These are phyloP conservation scores for Mystacides longicornis DNA, from an alignment of 2,888 invertebrate genomes.

Conservation along the genomic window DNA sequence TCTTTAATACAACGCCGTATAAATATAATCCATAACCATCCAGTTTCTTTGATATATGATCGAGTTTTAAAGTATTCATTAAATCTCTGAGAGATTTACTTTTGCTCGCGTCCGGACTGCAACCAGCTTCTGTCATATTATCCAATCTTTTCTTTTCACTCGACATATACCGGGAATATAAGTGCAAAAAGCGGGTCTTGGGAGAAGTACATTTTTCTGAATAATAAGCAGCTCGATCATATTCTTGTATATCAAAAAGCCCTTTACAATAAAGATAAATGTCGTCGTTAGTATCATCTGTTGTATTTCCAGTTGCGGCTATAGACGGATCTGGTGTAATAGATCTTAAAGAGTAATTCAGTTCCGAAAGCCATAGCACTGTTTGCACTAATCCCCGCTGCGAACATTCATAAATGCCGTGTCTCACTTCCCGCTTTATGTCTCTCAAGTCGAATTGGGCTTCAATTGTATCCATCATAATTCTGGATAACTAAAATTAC, in stretches of 20 bases:
- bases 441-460: constrained; percentile 48
- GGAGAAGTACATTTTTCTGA: constrained; percentile 61
- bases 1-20: constrained; percentile 85
- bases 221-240: constrained; percentile 79
- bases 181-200: constrained; percentile 73
- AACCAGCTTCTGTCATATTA: constrained; percentile 48
- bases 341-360: constrained; percentile 44
- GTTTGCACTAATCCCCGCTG: constrained; percentile 73
- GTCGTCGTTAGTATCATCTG: constrained; percentile 58
- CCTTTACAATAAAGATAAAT: constrained; percentile 73
- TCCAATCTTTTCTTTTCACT: constrained; percentile 86
- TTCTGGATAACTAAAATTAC: too few species aligned
- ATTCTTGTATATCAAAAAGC: constrained; percentile 87
- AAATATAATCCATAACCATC: constrained; percentile 87
- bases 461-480: constrained; percentile 35
- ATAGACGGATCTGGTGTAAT: constrained; percentile 41
- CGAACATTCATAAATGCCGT: constrained; percentile 64
- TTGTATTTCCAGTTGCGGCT: constrained; percentile 33
- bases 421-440: constrained; percentile 57
- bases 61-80: constrained; percentile 49
- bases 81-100: constrained; percentile 50
- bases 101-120: constrained; percentile 51
- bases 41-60: constrained; percentile 53
- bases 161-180: constrained; percentile 81
- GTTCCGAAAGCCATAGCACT: constrained; percentile 83